phyloP scores from a whole-genome alignment of 2,797 vertebrate genomes.

The Distichodus sexfasciatus region DNA sequence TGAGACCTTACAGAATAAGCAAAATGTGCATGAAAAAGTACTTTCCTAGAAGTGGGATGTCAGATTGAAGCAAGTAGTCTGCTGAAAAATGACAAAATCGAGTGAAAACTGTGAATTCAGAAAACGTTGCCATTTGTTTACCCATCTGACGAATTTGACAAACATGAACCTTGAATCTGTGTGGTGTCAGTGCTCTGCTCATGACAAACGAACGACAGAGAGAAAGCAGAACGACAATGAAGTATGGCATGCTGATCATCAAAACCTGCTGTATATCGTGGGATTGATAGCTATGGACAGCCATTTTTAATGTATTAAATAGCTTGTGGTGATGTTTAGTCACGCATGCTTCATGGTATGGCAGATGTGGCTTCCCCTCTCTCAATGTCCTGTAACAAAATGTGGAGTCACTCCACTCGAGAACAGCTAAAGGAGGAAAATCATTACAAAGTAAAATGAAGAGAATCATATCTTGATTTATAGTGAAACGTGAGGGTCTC shows the following conservation, averaged over 20 bases:
- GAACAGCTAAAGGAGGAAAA: not conserved
- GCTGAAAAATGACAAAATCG: not conserved
- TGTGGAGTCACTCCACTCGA: not conserved
- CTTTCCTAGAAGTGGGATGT: not conserved
- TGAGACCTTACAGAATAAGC: not conserved
- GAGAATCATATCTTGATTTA: constrained; percentile 11
- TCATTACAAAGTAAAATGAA: not conserved
- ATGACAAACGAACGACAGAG: not conserved
- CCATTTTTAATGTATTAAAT: not conserved
- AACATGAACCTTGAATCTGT: constrained; percentile 40
- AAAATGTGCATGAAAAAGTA: constrained; percentile 11
- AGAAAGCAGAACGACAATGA: not conserved
- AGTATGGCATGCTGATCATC: not conserved
- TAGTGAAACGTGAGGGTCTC: not conserved
- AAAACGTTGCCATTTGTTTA: constrained; percentile 19
- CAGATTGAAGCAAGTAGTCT: not conserved
- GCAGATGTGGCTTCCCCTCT: not conserved
- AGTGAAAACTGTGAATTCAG: not conserved
- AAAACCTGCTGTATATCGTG: not conserved
- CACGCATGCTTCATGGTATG: not conserved
- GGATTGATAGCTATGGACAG: not conserved
- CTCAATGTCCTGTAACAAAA: not conserved
- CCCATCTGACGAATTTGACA: constrained; percentile 36
- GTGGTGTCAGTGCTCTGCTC: not conserved
- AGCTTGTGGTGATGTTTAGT: too few species aligned